phyloP scores from a whole-genome alignment of 2,113 vertebrate genomes.

The Gambusia holbrooki region DNA sequence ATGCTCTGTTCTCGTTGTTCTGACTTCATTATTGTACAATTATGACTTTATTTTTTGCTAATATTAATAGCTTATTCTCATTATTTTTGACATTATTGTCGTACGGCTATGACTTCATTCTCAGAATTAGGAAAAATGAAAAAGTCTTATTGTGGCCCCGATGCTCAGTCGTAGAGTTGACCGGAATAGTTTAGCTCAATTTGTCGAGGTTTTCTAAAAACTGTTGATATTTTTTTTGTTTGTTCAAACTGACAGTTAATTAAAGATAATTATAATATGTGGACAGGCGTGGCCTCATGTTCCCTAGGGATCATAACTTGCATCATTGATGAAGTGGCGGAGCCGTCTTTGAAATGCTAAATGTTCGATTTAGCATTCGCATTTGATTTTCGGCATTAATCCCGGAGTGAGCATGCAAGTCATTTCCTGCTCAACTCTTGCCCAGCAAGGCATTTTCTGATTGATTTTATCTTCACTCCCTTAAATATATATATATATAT shows the following conservation, averaged over 20 bases:
- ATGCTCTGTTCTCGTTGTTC: too few relatives aligned
- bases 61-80: too few relatives aligned
- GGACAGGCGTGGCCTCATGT: constrained; percentile 34
- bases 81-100: too few relatives aligned
- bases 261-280: constrained; percentile 12
- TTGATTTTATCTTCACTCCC: too few relatives aligned
- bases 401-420: background rate
- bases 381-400: constrained; percentile 1
- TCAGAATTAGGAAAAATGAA: too few relatives aligned
- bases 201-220: background rate
- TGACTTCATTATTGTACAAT: too few relatives aligned
- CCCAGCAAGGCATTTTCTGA: background rate
- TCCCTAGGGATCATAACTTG: constrained; percentile 21
- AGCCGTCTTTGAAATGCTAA: constrained; percentile 23
- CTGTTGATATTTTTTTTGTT: background rate
- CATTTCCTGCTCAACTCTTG: background rate
- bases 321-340: constrained; percentile 34
- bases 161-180: too few relatives aligned
- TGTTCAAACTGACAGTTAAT: constrained; percentile 27
- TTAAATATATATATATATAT: background rate
- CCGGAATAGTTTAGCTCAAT: background rate
- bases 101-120: too few relatives aligned
- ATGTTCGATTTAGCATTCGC: constrained; percentile 34
- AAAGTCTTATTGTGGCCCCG: too few relatives aligned
- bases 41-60: too few relatives aligned